phyloP scores from a whole-genome alignment of 2,888 invertebrate species.

The Hirtodrosophila cameraria region DNA sequence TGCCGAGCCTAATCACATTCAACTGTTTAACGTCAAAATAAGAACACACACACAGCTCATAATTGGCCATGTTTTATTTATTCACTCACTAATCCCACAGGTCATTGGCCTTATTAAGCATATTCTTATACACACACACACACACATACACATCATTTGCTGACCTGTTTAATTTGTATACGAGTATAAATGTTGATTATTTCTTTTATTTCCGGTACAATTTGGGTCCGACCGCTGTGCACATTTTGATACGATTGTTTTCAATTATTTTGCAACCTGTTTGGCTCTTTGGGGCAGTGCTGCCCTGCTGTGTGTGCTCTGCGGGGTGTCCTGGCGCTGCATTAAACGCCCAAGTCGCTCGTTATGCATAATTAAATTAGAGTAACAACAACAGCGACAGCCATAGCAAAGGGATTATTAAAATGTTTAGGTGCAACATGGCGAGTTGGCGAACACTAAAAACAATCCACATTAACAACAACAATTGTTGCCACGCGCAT shows the following conservation, averaged over 20 bases:
- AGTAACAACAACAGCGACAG: slow-evolving; percentile 12
- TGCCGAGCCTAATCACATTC: too few relatives aligned
- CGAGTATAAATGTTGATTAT: slow-evolving; percentile 42
- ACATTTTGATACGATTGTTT: slow-evolving; percentile 70
- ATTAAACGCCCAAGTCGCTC: slow-evolving; percentile 48
- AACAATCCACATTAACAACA: too few relatives aligned
- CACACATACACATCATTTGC: background rate
- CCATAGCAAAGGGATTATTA: slow-evolving; percentile 38
- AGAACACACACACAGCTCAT: slow-evolving; percentile 13
- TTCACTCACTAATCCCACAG: slow-evolving; percentile 20
- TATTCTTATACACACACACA: background rate
- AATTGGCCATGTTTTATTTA: slow-evolving; percentile 19
- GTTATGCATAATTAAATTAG: slow-evolving; percentile 68
- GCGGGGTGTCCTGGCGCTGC: slow-evolving; percentile 26
- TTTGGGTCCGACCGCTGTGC: slow-evolving; percentile 52
- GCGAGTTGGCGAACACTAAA: slow-evolving; percentile 8
- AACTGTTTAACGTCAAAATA: slow-evolving; percentile 8
- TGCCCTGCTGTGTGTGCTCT: slow-evolving; percentile 32
- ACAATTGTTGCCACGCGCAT: slow-evolving; percentile 29
- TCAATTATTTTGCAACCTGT: slow-evolving; percentile 67
- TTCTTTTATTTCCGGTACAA: slow-evolving; percentile 41
- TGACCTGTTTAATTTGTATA: slow-evolving; percentile 33
- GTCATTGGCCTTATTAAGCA: slow-evolving; percentile 27
- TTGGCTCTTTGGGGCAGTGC: slow-evolving; percentile 28
- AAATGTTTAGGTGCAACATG: slow-evolving; percentile 34